These are phyloP conservation scores for Ochlodes sylvanus DNA, from an alignment of 2,888 invertebrate genomes.

Conservation along the genomic window DNA sequence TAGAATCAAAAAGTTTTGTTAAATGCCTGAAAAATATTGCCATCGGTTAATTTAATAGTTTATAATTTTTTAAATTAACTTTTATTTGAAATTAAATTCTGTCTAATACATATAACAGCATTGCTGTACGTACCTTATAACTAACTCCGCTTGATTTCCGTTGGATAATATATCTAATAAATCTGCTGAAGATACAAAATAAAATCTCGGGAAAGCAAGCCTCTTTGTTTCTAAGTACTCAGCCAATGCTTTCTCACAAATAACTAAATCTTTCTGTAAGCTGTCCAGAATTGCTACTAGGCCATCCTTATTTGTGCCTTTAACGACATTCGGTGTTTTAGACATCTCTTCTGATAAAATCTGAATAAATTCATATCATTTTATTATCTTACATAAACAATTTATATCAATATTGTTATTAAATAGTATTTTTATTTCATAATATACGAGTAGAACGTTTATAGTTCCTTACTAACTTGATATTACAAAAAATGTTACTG, in stretches of 20 bases:
- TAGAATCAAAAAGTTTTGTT: constrained; percentile 97
- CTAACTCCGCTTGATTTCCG: constrained; percentile 95
- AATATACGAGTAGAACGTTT: too few relatives aligned
- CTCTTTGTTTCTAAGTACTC: constrained; percentile 98
- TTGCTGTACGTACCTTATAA: constrained; percentile 79
- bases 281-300: constrained; percentile 91
- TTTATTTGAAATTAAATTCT: too few relatives aligned
- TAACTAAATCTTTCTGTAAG: constrained; percentile 92
- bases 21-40: constrained; percentile 88
- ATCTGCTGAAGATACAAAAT: constrained; percentile 98
- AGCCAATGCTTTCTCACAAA: constrained; percentile 98
- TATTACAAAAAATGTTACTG: too few relatives aligned
- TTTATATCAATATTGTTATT: too few relatives aligned
- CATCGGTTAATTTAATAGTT: constrained; percentile 2
- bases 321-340: constrained; percentile 94
- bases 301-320: constrained; percentile 94
- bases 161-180: constrained; percentile 97
- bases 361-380: constrained; percentile 61
- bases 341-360: constrained; percentile 90
- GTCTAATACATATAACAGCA: background rate
- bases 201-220: constrained; percentile 97
- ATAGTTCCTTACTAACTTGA: too few relatives aligned
- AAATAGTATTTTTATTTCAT: too few relatives aligned
- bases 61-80: background rate
- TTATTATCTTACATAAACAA: too few relatives aligned